phyloP scores from a whole-genome alignment of 2,888 invertebrate species.

The Danaus chrysippus region DNA sequence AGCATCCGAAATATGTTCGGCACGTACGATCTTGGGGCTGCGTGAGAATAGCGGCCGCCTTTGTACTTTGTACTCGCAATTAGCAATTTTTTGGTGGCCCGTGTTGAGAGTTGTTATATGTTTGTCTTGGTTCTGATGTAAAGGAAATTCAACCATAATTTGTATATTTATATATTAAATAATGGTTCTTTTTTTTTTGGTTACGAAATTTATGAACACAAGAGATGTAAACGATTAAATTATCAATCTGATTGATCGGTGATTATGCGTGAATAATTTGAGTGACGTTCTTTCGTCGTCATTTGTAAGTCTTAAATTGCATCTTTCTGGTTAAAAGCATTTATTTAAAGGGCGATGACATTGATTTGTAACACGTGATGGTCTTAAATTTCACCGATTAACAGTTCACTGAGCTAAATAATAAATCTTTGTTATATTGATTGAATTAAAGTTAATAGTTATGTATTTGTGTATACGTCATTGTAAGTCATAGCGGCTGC shows the following conservation, averaged over 20 bases:
- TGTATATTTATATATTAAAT: conserved; percentile 25
- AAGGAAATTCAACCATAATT: conserved; percentile 68
- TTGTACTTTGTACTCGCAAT: conserved; percentile 74
- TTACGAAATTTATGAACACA: conserved; percentile 8
- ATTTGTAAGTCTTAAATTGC: conserved; percentile 47
- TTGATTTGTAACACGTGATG: not conserved
- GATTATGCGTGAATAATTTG: conserved; percentile 61
- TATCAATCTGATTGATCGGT: conserved; percentile 53
- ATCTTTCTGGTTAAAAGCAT: conserved; percentile 37
- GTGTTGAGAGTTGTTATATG: conserved; percentile 67
- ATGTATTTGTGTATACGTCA: conserved; percentile 1
- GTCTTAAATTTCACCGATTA: too few relatives aligned
- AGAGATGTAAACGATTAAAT: conserved; percentile 13
- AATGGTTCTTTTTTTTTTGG: conserved; percentile 30
- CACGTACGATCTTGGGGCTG: conserved; percentile 63
- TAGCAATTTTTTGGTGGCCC: conserved; percentile 61
- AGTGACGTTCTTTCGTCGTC: conserved; percentile 61
- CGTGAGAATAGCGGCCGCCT: conserved; percentile 76
- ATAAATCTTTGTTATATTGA: too few relatives aligned
- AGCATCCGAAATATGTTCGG: conserved; percentile 71
- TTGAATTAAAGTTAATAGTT: too few relatives aligned
- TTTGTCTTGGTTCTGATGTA: conserved; percentile 62
- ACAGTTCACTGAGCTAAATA: too few relatives aligned
- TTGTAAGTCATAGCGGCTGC: conserved; percentile 12
- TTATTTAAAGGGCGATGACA: conserved; percentile 18